Conservation (phyloP, 2,113 vertebrate species). For the Cyanocitta stelleri region DNA sequence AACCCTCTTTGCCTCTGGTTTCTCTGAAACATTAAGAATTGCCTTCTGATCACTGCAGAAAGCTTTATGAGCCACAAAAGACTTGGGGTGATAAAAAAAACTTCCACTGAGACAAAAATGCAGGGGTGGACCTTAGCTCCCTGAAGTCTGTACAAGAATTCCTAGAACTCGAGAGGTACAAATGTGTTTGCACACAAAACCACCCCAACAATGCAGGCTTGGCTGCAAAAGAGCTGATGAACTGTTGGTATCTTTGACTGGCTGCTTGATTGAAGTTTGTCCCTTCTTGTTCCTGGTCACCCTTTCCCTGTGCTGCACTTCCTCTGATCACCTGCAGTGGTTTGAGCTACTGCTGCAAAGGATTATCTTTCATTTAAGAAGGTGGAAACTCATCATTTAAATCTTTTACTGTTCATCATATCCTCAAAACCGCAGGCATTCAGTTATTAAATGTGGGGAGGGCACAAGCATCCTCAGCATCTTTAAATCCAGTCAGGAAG, state of each 20-base stretch:
- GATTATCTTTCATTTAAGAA: background rate
- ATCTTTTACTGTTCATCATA: background rate
- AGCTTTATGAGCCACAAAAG: background rate
- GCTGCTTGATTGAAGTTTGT: background rate
- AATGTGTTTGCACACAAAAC: background rate
- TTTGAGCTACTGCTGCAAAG: background rate
- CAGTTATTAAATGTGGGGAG: background rate
- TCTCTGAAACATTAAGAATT: background rate
- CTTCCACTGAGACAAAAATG: background rate
- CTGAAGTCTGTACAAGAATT: background rate
- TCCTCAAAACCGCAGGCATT: background rate
- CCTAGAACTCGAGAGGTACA: background rate
- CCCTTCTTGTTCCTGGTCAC: background rate
- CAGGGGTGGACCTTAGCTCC: background rate
- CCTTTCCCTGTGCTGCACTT: background rate
- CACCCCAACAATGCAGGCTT: background rate
- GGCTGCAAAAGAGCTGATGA: background rate
- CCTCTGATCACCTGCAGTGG: background rate
- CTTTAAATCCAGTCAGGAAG: background rate
- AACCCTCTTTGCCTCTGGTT: background rate
- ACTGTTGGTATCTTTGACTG: background rate
- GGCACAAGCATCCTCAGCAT: background rate
- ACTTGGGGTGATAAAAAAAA: background rate
- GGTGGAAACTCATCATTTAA: background rate
- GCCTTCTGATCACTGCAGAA: background rate